Evolutionary conservation across 2,888 invertebrate species (phyloP).

Genomic region (Chrysolina haemoptera): DNA sequence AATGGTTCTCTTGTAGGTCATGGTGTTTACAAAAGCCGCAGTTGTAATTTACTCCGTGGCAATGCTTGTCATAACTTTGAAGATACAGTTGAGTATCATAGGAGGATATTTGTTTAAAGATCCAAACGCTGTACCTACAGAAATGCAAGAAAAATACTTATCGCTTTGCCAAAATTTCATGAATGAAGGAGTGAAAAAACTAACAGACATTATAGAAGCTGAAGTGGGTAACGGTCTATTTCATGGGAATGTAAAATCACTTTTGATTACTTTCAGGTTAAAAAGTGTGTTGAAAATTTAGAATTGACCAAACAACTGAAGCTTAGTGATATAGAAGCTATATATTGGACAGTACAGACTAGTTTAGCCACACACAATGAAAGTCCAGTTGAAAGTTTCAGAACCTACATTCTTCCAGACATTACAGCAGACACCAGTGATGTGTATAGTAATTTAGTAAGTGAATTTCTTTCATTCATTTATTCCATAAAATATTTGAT

Average conservation of each 20-base stretch:
- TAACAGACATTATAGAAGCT: conserved; percentile 78
- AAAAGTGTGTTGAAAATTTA: conserved; percentile 67
- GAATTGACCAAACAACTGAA: conserved; percentile 77
- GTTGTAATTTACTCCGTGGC: conserved; percentile 87
- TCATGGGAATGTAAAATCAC: conserved; percentile 25
- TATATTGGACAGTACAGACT: conserved; percentile 88
- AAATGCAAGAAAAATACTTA: conserved; percentile 85
- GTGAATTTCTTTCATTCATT: conserved; percentile 23
- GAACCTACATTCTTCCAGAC: conserved; percentile 75
- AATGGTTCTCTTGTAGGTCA: conserved; percentile 59
- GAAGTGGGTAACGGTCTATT: conserved; percentile 73
- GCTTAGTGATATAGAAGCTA: conserved; percentile 85
- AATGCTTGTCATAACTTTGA: conserved; percentile 85
- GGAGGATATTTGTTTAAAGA: conserved; percentile 91
- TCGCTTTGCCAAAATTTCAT: conserved; percentile 87
- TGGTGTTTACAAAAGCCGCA: conserved; percentile 85
- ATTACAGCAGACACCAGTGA: conserved; percentile 56
- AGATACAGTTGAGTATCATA: conserved; percentile 90
- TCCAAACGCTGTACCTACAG: conserved; percentile 75
- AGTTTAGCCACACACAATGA: conserved; percentile 78
- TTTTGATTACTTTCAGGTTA: conserved; percentile 58
- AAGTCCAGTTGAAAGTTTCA: conserved; percentile 82
- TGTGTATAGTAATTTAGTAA: conserved; percentile 63
- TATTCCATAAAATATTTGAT: not conserved
- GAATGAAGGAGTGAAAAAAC: conserved; percentile 79